A percentile compares a stretch with the other conserved stretches of the same genome.
These are phyloP conservation scores for Diorhabda sublineata DNA, from an alignment of 1,140 invertebrate genomes.

Conservation along the genomic window DNA sequence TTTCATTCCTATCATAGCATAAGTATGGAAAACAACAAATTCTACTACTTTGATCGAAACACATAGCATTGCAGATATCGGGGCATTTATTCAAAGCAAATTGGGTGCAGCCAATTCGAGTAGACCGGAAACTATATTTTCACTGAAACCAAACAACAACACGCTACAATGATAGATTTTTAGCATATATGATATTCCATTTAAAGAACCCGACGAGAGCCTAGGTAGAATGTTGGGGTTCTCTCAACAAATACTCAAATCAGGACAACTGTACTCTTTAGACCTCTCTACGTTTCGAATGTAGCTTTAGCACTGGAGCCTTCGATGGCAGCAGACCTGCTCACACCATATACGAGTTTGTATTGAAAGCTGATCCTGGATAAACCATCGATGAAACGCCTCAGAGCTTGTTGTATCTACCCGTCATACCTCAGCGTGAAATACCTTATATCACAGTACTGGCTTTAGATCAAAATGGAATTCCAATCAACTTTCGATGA, in stretches of 20 bases:
- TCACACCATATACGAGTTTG: constrained; percentile 26
- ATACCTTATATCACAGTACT: constrained; percentile 26
- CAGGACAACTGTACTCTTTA: constrained; percentile 10
- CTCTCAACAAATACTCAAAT: constrained; percentile 19
- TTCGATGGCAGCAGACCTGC: constrained; percentile 23
- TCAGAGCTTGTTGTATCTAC: background rate
- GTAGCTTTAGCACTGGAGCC: constrained; percentile 23
- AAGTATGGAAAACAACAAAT: no score
- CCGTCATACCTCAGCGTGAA: constrained; percentile 7
- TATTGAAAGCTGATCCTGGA: constrained; percentile 23
- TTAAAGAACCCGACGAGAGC: background rate
- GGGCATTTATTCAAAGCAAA: no score
- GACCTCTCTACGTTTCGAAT: constrained; percentile 26
- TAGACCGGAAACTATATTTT: background rate
- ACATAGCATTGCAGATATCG: no score
- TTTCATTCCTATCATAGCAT: no score
- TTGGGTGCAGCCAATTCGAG: no score
- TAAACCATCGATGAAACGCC: background rate
- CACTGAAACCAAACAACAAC: background rate
- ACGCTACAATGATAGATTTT: background rate
- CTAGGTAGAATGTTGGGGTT: constrained; percentile 14
- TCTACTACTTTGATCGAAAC: no score
- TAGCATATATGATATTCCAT: background rate
- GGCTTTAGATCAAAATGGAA: constrained; percentile 24
- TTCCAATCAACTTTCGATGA: constrained; percentile 23